Conservation (phyloP, 2,797 vertebrate genomes). For the Gila robusta region DNA sequence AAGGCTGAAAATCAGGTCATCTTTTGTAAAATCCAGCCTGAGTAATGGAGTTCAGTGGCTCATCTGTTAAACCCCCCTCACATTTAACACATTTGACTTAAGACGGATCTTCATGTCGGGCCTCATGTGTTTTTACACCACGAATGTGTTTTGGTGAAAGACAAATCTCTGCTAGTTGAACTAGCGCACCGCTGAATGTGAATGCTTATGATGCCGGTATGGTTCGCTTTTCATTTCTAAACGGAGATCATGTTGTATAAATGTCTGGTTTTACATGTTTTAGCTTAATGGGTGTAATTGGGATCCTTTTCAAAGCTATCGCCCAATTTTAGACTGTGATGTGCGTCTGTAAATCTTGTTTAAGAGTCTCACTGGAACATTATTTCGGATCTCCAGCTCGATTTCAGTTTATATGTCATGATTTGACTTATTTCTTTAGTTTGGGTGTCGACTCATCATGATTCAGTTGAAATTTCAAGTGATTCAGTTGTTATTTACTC, state of each 20-base stretch:
- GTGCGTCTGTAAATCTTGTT: constrained; percentile 19
- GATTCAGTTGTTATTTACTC: constrained; percentile 31
- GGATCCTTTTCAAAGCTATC: constrained; percentile 54
- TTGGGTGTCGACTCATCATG: background rate
- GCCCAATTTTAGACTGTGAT: constrained; percentile 53
- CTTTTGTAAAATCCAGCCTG: constrained; percentile 38
- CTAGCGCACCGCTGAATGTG: constrained; percentile 67
- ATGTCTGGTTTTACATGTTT: constrained; percentile 52
- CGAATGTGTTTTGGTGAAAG: constrained; percentile 80
- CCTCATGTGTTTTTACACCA: constrained; percentile 74
- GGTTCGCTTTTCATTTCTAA: constrained; percentile 42
- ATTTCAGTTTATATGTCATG: constrained; percentile 35
- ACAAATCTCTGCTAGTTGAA: constrained; percentile 63
- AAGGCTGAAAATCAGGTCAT: constrained; percentile 48
- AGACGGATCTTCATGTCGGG: constrained; percentile 69
- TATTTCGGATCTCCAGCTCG: constrained; percentile 53
- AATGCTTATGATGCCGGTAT: constrained; percentile 59
- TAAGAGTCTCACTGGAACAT: constrained; percentile 51
- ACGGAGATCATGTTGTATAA: constrained; percentile 51
- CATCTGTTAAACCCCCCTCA: too few relatives aligned
- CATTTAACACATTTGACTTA: constrained; percentile 28
- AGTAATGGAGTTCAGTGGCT: background rate
- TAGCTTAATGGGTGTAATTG: constrained; percentile 49
- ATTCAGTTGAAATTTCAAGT: constrained; percentile 35
- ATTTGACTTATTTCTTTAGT: constrained; percentile 34